Conservation (phyloP, 2,113 vertebrate genomes). For the Macaca nemestrina region DNA sequence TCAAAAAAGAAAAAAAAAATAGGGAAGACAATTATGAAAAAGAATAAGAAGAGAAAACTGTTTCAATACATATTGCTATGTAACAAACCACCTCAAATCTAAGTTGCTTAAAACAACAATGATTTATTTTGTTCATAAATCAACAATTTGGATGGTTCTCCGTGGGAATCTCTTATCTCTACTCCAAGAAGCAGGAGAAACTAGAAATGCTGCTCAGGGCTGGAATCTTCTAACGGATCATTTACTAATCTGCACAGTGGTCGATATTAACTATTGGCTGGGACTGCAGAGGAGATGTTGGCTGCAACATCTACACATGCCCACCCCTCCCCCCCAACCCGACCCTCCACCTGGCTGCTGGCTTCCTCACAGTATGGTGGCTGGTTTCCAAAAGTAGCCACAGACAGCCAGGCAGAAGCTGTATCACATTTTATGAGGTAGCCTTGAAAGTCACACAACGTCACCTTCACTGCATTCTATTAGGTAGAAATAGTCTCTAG, state of each 20-base stretch:
- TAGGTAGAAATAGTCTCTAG: not conserved
- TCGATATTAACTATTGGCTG: no score
- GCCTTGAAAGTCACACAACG: not conserved
- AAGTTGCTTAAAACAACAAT: not conserved
- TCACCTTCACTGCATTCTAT: not conserved
- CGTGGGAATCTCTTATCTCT: not conserved
- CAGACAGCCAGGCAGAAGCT: not conserved
- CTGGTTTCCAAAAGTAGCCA: not conserved
- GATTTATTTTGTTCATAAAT: not conserved
- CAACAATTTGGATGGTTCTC: not conserved
- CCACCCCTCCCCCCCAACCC: no score
- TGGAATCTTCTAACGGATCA: not conserved
- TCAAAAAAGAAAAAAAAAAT: not conserved
- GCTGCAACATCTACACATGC: not conserved
- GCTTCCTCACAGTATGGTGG: not conserved
- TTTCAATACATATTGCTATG: not conserved
- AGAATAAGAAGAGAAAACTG: not conserved
- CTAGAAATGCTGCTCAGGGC: not conserved
- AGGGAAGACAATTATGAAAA: not conserved
- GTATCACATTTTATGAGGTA: not conserved
- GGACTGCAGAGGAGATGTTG: not conserved
- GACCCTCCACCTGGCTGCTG: not conserved
- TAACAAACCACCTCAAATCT: not conserved
- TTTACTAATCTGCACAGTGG: not conserved
- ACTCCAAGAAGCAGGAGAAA: not conserved